Evolutionary conservation across 2,113 vertebrate species (phyloP), one percentile per base, ranked within the genome.

Genomic region (Colinus virginianus): DNA sequence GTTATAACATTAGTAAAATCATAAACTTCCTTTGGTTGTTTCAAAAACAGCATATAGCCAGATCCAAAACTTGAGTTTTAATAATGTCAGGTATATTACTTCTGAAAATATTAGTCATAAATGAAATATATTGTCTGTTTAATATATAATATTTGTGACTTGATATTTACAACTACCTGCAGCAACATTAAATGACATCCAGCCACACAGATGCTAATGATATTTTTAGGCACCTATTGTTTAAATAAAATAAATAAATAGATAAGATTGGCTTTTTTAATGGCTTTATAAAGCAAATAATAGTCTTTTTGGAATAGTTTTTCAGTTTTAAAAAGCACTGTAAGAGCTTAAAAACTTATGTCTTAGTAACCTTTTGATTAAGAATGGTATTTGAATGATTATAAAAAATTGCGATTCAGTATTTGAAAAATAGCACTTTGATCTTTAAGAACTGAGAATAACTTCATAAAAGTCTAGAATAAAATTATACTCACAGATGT

Each of bases 121-220:
- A 68, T 78, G 21, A 81, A 76, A 80, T 8, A 1, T 38, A 17
- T 48, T 21, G 8, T 53, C 15, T 53, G 91, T 75, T 48, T 83
- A 83, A 68, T 21, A 66, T 19, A 87, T 22, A 36, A 93, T 77
- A 2, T 81, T 90, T 49, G 90, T 93, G 45, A 45, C 15, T 90
- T 92, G 56, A 9, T 53, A 84, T 94, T 94, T 87, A 78, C 45
- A 67, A 40, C 91, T 45, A 71, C 30, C 70, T 92, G 10, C 19
- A 56, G 11, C 67, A 94, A 53, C 83, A 89, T 93, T 90, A 96
- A 97, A 78, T 82, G 79, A 3, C 66, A 94, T 51, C 11, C 38
- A 75, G 43, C 61, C n/a, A 83, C 43, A 71, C 3, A 34, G 9
- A 45, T 78, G 53, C 13, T 94, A 93, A 93, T 90, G 18, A 61